Evolutionary conservation across 2,113 vertebrate species (phyloP).

Genomic region (Argyrosomus japonicus): DNA sequence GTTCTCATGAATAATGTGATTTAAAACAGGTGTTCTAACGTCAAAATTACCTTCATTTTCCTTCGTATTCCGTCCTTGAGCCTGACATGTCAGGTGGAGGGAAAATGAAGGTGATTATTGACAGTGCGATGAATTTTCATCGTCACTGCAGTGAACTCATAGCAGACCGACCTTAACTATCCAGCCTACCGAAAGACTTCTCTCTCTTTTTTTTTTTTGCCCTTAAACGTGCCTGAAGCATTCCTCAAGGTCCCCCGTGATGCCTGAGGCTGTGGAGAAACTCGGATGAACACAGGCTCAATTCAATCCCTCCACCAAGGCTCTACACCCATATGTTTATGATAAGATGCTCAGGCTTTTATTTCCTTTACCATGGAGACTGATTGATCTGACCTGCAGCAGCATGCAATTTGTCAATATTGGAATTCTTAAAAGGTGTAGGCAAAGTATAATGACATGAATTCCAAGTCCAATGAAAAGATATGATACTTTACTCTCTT

Average conservation of each 20-base stretch:
- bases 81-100: conserved; percentile 7
- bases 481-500: conserved; percentile 31
- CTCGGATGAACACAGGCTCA: conserved; percentile 56
- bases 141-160: conserved; percentile 48
- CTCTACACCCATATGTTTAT: conserved; percentile 66
- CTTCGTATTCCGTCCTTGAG: not conserved
- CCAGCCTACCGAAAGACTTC: conserved; percentile 33
- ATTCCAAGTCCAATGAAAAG: conserved; percentile 28
- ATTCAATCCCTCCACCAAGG: conserved; percentile 59
- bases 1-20: not conserved
- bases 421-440: conserved; percentile 47
- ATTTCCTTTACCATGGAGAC: conserved; percentile 51
- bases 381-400: conserved; percentile 54
- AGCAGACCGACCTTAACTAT: conserved; percentile 45
- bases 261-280: conserved; percentile 78
- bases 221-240: conserved; percentile 80
- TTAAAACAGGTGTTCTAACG: conserved; percentile 20
- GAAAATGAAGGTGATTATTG: conserved; percentile 64
- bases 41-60: conserved; percentile 24
- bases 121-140: conserved; percentile 59
- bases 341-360: conserved; percentile 61
- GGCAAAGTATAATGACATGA: conserved; percentile 24
- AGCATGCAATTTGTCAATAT: conserved; percentile 62
- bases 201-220: conserved; percentile 44
- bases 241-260: conserved; percentile 74